Evolutionary conservation across 2,888 invertebrate species (phyloP).

Genomic region (Abrostola tripartita): DNA sequence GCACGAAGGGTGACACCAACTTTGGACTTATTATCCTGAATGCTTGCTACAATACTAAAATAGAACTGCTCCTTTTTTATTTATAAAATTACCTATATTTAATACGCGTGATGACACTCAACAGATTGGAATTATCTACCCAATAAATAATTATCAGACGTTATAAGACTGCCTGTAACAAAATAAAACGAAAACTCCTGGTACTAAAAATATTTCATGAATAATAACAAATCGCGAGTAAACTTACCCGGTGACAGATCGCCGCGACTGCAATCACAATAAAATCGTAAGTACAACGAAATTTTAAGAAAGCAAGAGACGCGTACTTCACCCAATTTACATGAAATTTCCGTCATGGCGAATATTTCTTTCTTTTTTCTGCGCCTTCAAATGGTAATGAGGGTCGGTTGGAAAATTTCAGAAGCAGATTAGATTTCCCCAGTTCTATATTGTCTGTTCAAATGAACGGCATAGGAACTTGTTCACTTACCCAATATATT

Average conservation of each 20-base stretch:
- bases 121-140: too few species aligned
- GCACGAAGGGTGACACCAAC: too few species aligned
- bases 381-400: conserved; percentile 82
- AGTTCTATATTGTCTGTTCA: conserved; percentile 68
- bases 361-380: conserved; percentile 76
- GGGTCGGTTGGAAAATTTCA: conserved; percentile 79
- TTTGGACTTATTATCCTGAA: too few species aligned
- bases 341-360: conserved; percentile 82
- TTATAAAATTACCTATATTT: too few species aligned
- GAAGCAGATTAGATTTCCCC: conserved; percentile 78
- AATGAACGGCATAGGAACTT: conserved; percentile 64
- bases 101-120: too few species aligned
- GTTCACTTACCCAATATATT: conserved; percentile 56
- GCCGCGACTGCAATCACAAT: conserved; percentile 68
- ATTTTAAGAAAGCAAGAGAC: conserved; percentile 74
- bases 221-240: conserved; percentile 49
- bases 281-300: conserved; percentile 67
- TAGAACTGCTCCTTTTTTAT: too few species aligned
- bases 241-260: conserved; percentile 65
- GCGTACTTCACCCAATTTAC: conserved; percentile 80
- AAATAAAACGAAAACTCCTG: too few species aligned
- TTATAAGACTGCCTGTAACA: too few species aligned
- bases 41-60: too few species aligned
- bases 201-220: conserved; percentile 38
- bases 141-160: too few species aligned